A percentile compares a stretch with the other conserved stretches of the same genome.
phyloP scores from a whole-genome alignment of 1,140 invertebrate genomes.

The Panulirus ornatus region DNA sequence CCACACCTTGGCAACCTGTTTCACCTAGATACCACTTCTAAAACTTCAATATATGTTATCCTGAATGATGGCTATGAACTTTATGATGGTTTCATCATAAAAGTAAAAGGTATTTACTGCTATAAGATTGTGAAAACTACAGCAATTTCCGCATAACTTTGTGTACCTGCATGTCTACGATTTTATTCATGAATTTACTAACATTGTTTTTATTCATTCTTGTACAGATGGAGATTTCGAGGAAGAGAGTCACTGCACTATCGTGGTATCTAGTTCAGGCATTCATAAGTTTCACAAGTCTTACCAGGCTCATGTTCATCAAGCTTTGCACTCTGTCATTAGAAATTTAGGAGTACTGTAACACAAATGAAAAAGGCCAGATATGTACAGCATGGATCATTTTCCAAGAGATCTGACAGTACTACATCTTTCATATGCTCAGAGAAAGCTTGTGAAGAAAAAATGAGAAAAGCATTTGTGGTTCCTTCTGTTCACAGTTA shows the following conservation, averaged over 20 bases:
- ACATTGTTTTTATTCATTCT: not conserved
- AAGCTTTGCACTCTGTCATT: not conserved
- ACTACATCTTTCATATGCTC: not conserved
- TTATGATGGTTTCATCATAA: too few species aligned
- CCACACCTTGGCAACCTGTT: too few species aligned
- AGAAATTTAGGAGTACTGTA: not conserved
- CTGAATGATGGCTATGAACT: too few species aligned
- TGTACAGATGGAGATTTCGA: not conserved
- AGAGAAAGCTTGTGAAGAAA: not conserved
- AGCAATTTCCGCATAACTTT: too few species aligned
- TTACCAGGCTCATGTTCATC: not conserved
- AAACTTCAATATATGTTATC: too few species aligned
- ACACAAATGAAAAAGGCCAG: not conserved
- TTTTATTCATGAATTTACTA: too few species aligned
- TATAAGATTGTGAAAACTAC: too few species aligned
- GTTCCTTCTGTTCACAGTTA: not conserved
- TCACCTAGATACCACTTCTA: too few species aligned
- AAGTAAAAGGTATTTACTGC: too few species aligned
- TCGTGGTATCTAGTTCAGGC: not conserved
- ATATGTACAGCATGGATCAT: not conserved
- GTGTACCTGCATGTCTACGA: too few species aligned
- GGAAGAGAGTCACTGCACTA: not conserved
- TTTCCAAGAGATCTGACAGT: not conserved
- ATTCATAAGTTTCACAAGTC: not conserved
- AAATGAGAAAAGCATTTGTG: not conserved